Percentiles rank a stretch among this genome's conserved stretches.
phyloP scores from a whole-genome alignment of 2,888 invertebrate genomes.

The Cataglyphis albicans region DNA sequence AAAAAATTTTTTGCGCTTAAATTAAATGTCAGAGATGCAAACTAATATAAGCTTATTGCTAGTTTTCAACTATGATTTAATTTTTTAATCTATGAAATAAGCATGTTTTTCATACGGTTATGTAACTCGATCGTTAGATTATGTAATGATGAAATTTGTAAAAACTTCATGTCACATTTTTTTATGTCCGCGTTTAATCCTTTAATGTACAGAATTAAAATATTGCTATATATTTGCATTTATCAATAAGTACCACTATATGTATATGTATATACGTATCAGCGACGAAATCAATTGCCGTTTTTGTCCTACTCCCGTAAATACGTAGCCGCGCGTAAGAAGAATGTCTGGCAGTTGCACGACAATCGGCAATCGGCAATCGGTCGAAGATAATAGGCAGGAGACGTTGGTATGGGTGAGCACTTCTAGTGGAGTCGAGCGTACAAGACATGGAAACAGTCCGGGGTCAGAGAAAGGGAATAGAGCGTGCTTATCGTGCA shows the following conservation, averaged over 20 bases:
- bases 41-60: background rate
- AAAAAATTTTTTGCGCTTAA: background rate
- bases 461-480: slow-evolving; percentile 80
- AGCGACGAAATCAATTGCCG: background rate
- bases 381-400: slow-evolving; percentile 73
- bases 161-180: no score
- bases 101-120: background rate
- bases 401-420: slow-evolving; percentile 33
- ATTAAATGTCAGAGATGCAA: background rate
- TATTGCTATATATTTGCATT: no score
- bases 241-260: background rate
- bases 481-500: slow-evolving; percentile 86
- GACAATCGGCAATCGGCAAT: slow-evolving; percentile 79
- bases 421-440: slow-evolving; percentile 59
- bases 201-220: no score
- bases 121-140: background rate
- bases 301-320: background rate
- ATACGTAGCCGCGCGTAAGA: background rate
- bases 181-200: no score
- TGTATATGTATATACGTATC: background rate
- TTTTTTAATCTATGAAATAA: background rate
- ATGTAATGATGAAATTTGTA: background rate
- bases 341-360: slow-evolving; percentile 65
- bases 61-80: background rate
- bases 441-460: slow-evolving; percentile 58